A percentile compares a stretch with the other conserved stretches of the same genome.
Conservation (phyloP, 2,113 vertebrate species). For the Mellivora capensis region DNA sequence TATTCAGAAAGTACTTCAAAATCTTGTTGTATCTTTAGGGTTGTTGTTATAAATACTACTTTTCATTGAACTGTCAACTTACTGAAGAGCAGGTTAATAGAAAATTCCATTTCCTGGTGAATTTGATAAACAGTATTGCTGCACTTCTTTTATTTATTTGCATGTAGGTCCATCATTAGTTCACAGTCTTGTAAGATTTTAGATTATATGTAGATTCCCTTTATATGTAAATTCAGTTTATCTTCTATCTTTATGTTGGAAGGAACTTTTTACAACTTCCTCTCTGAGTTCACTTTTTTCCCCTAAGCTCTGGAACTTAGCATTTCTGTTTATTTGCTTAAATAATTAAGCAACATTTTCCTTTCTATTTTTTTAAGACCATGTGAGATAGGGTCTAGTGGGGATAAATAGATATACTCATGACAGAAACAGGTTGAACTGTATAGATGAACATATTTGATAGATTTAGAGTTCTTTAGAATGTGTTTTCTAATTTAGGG, state of each 20-base stretch:
- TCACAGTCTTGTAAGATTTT: slow-evolving; percentile 8
- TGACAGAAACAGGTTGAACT: background rate
- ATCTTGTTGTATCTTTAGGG: background rate
- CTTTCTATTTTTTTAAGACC: background rate
- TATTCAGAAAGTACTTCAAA: background rate
- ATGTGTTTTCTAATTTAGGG: background rate
- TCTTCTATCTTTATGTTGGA: background rate
- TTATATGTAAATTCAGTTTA: background rate
- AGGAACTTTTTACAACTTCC: background rate
- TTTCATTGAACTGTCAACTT: background rate
- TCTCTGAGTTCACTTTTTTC: background rate
- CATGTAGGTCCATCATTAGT: background rate
- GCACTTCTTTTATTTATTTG: background rate
- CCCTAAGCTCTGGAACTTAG: background rate
- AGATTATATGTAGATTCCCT: background rate
- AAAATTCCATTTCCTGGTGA: background rate
- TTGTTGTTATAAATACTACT: background rate
- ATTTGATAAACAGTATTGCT: background rate
- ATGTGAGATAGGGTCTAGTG: background rate
- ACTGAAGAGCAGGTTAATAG: background rate
- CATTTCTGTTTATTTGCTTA: background rate
- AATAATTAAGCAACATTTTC: background rate
- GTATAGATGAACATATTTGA: background rate
- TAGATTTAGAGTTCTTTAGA: background rate
- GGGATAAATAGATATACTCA: background rate